phyloP scores from a whole-genome alignment of 1,140 invertebrate genomes.

The Physella acuta region DNA sequence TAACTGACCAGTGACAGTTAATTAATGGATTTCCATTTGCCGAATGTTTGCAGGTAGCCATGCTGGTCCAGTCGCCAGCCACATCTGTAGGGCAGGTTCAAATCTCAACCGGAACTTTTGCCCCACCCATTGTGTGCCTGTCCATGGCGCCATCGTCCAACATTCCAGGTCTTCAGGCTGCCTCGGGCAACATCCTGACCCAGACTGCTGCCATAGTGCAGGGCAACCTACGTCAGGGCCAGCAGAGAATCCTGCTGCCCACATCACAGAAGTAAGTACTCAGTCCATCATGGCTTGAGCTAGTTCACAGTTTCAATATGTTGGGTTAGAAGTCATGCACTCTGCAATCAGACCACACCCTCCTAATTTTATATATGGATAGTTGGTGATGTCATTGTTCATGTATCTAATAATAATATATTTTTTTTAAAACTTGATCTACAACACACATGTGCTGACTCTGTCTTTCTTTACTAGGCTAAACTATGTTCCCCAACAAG shows the following conservation, averaged over 20 bases:
- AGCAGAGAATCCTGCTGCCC: conserved; percentile 42
- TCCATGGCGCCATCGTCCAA: conserved; percentile 28
- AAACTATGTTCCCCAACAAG: conserved; percentile 36
- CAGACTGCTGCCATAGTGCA: conserved; percentile 24
- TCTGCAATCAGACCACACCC: too few relatives aligned
- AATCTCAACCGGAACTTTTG: conserved; percentile 26
- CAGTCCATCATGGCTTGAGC: too few relatives aligned
- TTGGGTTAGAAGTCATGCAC: too few relatives aligned
- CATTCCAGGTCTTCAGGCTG: conserved; percentile 20
- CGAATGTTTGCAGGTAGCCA: conserved; percentile 5
- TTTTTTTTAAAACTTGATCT: too few relatives aligned
- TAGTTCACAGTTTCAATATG: too few relatives aligned
- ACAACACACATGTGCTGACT: too few relatives aligned
- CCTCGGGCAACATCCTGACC: conserved; percentile 19
- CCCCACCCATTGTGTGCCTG: conserved; percentile 31
- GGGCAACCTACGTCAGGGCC: conserved; percentile 25
- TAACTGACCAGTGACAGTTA: neutral
- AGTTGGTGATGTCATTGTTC: too few relatives aligned
- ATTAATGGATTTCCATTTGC: neutral
- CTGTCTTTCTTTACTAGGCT: too few relatives aligned
- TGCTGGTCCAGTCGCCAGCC: conserved; percentile 10
- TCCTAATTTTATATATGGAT: too few relatives aligned
- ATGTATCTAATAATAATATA: too few relatives aligned
- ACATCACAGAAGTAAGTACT: conserved; percentile 47
- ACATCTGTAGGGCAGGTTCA: conserved; percentile 24